Evolutionary conservation across 2,888 invertebrate genomes (phyloP), one percentile per base, ranked within the genome.

Genomic region (Napeogenes sylphis): DNA sequence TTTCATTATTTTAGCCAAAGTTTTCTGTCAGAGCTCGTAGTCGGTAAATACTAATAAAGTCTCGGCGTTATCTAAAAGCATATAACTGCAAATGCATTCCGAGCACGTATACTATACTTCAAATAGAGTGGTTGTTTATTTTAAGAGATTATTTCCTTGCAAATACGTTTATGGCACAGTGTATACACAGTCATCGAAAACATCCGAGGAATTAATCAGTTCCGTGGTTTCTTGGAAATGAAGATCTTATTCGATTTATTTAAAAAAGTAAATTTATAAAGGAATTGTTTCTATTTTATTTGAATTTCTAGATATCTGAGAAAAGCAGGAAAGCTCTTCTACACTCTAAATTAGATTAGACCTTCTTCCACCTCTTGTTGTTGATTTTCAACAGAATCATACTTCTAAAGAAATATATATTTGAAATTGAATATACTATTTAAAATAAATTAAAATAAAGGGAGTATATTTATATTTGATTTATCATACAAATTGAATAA

Each of bases 91-190:
- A 70, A 73, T 66, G 73, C 72, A 79, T 74, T 78, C 81, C 63
- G 71, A 57, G 74, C 80, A 81, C 79, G 83, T 82, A 75, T 76
- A 75, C 73, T 68, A 75, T 72, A 74, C 74, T 80, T 75, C 78
- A 77, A 81, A 84, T 83, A 84, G 84, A 84, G 79, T 83, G 85
- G 76, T 79, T 84, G 81, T 87, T 87, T 86, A 80, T 80, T 81
- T 73, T 77, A 75, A 81, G 77, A 85, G 85, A 87, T 87, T 86
- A 87, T 85, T 85, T 85, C 78, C 84, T 81, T 80, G 81, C 73
- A 75, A 82, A 84, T 81, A 84, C 81, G 76, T 82, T 83, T 79
- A 72, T 79, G 75, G 82, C 80, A 80, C 80, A 80, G 8, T 68
- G 64, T 70, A 69, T 74, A 77, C 78, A 78, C 74, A 76, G 75